A percentile compares a stretch with the other conserved stretches of the same genome.
These are phyloP conservation scores for Nephrotoma appendiculata DNA, from an alignment of 2,888 invertebrate genomes.

Conservation along the genomic window DNA sequence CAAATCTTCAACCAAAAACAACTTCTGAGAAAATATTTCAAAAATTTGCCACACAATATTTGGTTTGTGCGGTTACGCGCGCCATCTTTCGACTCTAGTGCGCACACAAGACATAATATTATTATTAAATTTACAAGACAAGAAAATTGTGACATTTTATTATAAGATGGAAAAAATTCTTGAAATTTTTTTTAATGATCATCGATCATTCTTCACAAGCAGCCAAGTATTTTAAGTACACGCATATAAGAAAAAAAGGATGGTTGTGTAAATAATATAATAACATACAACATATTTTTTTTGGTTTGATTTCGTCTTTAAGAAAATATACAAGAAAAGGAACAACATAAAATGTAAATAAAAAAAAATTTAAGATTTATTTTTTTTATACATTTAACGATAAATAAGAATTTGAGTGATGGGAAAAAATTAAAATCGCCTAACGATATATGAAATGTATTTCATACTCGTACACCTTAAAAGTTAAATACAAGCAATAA, in stretches of 20 bases:
- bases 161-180: neutral
- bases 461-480: neutral
- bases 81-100: neutral
- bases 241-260: neutral
- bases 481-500: neutral
- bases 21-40: neutral
- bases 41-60: neutral
- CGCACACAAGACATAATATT: neutral
- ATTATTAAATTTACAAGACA: neutral
- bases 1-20: neutral
- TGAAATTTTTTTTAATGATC: neutral
- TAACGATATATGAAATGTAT: neutral
- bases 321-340: neutral
- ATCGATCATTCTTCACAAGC: neutral
- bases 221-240: neutral
- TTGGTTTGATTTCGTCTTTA: neutral
- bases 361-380: neutral
- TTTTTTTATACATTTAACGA: neutral
- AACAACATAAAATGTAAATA: neutral
- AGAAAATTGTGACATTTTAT: neutral
- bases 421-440: neutral
- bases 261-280: neutral
- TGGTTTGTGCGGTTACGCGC: neutral
- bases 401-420: neutral
- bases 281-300: neutral